Percentiles rank a stretch among this genome's conserved stretches.
phyloP scores from a whole-genome alignment of 92 coral and sea anemone genomes.

The Actinernus sp. region DNA sequence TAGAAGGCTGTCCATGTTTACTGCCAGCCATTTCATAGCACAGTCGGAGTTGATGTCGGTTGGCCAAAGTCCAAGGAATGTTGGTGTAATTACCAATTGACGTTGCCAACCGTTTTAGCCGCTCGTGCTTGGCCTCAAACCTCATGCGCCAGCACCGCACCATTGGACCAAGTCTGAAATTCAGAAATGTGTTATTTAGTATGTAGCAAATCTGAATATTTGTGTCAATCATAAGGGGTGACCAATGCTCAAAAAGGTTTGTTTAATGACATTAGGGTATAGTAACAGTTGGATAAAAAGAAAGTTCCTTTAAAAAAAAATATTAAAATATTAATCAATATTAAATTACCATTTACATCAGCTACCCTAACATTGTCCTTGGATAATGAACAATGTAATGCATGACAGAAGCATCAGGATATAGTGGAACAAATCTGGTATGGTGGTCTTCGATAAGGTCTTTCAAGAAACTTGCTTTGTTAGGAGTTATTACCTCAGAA shows the following conservation, averaged over 20 bases:
- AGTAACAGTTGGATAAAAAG: no score
- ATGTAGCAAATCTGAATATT: no score
- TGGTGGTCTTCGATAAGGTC: slow-evolving; percentile 66
- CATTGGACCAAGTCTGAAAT: slow-evolving; percentile 65
- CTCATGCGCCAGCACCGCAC: slow-evolving; percentile 68
- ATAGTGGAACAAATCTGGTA: slow-evolving; percentile 38
- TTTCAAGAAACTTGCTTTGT: slow-evolving; percentile 39
- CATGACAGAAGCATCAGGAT: slow-evolving; percentile 65
- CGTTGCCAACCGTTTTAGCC: slow-evolving; percentile 46
- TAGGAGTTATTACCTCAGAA: no score
- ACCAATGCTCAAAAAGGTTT: no score
- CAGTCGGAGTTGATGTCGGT: slow-evolving; percentile 50
- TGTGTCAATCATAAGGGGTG: no score
- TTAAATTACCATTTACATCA: no score
- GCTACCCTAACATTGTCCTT: slow-evolving; percentile 47
- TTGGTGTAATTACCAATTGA: slow-evolving; percentile 60
- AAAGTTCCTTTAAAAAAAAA: no score
- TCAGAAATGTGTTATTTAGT: no score
- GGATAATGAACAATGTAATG: slow-evolving; percentile 66
- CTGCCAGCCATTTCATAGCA: slow-evolving; percentile 36
- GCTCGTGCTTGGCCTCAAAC: slow-evolving; percentile 63
- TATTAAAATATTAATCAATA: no score
- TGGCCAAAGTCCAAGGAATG: slow-evolving; percentile 43
- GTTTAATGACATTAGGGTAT: no score
- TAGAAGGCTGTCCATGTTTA: slow-evolving; percentile 27